Conservation (phyloP, 2,113 vertebrate genomes). For the Mormyrus lacerda region DNA sequence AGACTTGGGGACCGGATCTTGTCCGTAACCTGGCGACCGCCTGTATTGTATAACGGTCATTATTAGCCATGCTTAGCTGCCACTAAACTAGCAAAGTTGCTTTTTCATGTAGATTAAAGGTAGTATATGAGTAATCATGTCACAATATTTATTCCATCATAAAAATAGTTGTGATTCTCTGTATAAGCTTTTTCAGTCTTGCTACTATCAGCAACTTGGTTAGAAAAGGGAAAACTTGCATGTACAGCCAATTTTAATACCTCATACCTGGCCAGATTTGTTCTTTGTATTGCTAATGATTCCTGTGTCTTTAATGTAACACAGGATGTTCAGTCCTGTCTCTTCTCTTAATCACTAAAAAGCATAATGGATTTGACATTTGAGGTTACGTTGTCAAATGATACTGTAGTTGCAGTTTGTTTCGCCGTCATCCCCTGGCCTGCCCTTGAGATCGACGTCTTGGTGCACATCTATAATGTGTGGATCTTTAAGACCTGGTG, state of each 20-base stretch:
- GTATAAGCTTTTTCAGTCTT: not conserved
- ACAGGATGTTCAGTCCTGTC: not conserved
- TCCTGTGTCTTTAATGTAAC: not conserved
- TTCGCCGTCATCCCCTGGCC: not conserved
- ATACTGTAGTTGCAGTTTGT: not conserved
- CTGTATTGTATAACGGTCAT: not conserved
- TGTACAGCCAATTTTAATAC: not conserved
- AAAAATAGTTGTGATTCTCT: not conserved
- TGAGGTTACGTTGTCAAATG: not conserved
- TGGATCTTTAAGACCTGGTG: not conserved
- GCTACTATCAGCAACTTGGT: not conserved
- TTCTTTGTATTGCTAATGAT: not conserved
- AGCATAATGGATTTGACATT: not conserved
- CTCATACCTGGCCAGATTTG: not conserved
- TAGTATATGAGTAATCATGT: not conserved
- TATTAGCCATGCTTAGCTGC: not conserved
- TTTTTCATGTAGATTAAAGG: not conserved
- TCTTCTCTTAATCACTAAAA: not conserved
- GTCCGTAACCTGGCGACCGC: not conserved
- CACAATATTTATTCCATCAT: not conserved
- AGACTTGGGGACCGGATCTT: not conserved
- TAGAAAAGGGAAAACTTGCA: not conserved
- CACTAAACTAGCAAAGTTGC: not conserved
- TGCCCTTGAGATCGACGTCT: not conserved
- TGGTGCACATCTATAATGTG: not conserved